A percentile compares a stretch with the other conserved stretches of the same genome.
Evolutionary conservation across 2,797 vertebrate genomes (phyloP).

Genomic region (Cynopterus sphinx): DNA sequence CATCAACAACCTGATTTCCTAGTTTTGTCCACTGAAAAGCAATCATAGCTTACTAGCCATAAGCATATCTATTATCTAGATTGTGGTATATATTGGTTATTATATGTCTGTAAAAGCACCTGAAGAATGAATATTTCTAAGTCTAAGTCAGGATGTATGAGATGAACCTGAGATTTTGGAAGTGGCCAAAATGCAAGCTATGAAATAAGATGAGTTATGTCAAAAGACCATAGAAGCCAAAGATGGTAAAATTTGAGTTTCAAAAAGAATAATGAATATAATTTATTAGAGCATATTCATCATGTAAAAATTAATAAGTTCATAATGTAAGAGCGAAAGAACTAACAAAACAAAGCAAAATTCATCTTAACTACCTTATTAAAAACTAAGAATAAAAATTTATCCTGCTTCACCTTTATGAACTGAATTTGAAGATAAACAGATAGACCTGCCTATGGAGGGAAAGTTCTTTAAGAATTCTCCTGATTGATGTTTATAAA

Average conservation of each 20-base stretch:
- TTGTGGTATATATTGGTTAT: background rate
- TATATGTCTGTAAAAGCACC: background rate
- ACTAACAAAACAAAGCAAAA: background rate
- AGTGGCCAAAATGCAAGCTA: background rate
- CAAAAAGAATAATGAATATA: background rate
- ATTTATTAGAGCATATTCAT: background rate
- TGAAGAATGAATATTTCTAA: background rate
- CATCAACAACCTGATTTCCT: background rate
- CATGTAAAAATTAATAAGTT: background rate
- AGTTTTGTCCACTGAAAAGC: background rate
- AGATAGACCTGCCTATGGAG: background rate
- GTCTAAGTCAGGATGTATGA: background rate
- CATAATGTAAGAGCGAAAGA: background rate
- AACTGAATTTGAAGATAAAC: background rate
- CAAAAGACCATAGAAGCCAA: background rate
- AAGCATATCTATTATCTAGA: background rate
- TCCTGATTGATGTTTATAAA: background rate
- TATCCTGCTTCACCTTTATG: background rate
- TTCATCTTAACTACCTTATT: background rate
- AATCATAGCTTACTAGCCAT: background rate
- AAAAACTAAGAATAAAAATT: background rate
- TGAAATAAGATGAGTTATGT: background rate
- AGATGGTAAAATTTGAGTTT: background rate
- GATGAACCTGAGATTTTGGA: background rate
- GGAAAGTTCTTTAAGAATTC: background rate